Conservation (phyloP, 2,797 vertebrate species). For the Cossypha dichroa region DNA sequence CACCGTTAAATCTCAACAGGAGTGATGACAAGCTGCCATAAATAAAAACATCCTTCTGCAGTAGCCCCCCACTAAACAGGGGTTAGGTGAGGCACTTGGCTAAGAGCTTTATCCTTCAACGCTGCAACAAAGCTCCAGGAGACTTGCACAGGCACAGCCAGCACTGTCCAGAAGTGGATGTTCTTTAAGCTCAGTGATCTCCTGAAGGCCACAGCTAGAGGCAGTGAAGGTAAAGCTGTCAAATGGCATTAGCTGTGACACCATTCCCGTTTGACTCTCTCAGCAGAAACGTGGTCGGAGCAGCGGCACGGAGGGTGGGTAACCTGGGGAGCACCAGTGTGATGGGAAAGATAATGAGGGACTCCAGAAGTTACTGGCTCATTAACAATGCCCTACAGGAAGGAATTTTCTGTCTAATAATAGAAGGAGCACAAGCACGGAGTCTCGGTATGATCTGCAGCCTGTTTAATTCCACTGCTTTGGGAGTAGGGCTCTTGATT, state of each 20-base stretch:
- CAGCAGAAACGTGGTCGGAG: background rate
- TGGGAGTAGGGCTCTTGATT: slow-evolving; percentile 40
- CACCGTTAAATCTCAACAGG: background rate
- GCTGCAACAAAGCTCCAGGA: rapidly evolving
- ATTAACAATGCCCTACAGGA: slow-evolving; percentile 44
- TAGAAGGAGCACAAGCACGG: slow-evolving; percentile 9
- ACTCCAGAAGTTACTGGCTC: slow-evolving; percentile 30
- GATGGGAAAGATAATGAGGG: background rate
- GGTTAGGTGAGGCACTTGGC: background rate
- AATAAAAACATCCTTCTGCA: slow-evolving; percentile 38
- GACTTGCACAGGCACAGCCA: background rate
- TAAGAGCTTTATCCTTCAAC: background rate
- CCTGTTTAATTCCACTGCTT: slow-evolving; percentile 44
- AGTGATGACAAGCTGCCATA: slow-evolving; percentile 23
- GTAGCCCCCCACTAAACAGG: background rate
- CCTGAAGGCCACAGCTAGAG: background rate
- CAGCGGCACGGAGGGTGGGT: background rate
- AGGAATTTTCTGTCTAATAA: slow-evolving; percentile 42
- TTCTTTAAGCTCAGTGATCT: background rate
- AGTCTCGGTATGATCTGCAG: slow-evolving; percentile 38
- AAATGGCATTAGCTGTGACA: background rate
- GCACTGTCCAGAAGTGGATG: background rate
- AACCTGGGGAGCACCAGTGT: background rate
- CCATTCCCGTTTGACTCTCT: background rate
- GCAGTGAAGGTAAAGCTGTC: background rate